Conservation (phyloP, 2,113 vertebrate species). For the Rhinolophus ferrumequinum region DNA sequence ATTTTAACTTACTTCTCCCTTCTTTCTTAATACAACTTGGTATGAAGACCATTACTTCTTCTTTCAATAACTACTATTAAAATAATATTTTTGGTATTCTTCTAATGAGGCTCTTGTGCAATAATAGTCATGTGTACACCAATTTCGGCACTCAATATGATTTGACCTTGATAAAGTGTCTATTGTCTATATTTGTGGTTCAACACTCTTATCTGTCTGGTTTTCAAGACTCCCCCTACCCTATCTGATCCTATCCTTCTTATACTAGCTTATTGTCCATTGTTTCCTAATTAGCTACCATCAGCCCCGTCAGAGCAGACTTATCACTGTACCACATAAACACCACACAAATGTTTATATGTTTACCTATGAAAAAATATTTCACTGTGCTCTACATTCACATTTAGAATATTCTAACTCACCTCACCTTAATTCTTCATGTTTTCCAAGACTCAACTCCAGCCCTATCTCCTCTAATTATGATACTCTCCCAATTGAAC, state of each 20-base stretch:
- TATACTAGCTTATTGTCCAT: not conserved
- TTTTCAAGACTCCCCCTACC: not conserved
- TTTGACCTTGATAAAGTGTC: not conserved
- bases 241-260: not conserved
- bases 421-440: not conserved
- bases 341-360: not conserved
- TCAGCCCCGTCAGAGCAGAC: not conserved
- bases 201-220: not conserved
- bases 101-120: too few species aligned
- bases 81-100: not conserved
- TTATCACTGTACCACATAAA: not conserved
- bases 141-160: not conserved
- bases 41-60: not conserved
- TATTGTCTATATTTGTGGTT: not conserved
- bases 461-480: not conserved
- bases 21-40: slow-evolving; percentile 39
- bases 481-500: not conserved
- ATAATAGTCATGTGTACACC: too few species aligned
- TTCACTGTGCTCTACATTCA: not conserved
- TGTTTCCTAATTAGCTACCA: not conserved
- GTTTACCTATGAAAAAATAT: not conserved
- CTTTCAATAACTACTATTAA: not conserved
- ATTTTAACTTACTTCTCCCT: not conserved
- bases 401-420: not conserved
- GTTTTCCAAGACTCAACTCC: not conserved